A percentile compares a stretch with the other conserved stretches of the same genome.
Evolutionary conservation across 2,113 vertebrate genomes (phyloP).

Genomic region (Geothlypis trichas): DNA sequence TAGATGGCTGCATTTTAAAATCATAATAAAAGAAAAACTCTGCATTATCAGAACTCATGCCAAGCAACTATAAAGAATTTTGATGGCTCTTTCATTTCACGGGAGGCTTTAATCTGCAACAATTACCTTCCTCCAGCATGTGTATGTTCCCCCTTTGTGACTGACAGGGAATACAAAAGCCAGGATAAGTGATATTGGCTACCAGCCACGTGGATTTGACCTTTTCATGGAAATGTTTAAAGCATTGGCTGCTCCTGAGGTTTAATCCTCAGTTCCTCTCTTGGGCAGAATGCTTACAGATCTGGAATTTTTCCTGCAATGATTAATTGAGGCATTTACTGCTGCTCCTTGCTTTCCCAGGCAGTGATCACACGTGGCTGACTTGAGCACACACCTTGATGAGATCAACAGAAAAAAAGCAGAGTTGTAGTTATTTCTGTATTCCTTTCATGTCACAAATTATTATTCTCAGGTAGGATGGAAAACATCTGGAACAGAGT

Average conservation of each 20-base stretch:
- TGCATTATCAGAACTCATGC: slow-evolving; percentile 8
- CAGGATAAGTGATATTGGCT: background rate
- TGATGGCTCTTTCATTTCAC: slow-evolving; percentile 27
- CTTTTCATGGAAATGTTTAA: background rate
- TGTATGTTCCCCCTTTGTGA: background rate
- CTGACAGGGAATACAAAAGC: background rate
- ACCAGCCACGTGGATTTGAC: background rate
- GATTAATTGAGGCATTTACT: background rate
- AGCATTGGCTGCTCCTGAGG: background rate
- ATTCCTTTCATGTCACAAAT: background rate
- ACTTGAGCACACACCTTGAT: background rate
- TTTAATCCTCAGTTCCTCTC: background rate
- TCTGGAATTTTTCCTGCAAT: background rate
- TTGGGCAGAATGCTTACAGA: background rate
- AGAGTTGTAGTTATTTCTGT: background rate
- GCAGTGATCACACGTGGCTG: background rate
- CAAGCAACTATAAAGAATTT: slow-evolving; percentile 27
- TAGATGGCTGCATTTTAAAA: slow-evolving; percentile 14
- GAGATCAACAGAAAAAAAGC: background rate
- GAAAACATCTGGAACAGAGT: background rate
- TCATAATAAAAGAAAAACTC: background rate
- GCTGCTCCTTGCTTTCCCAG: background rate
- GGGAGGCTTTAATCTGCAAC: background rate
- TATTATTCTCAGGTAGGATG: background rate
- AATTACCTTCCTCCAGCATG: background rate